Evolutionary conservation across 2,888 invertebrate genomes (phyloP), one percentile per base, ranked within the genome.

Genomic region (Hemithea aestivaria): DNA sequence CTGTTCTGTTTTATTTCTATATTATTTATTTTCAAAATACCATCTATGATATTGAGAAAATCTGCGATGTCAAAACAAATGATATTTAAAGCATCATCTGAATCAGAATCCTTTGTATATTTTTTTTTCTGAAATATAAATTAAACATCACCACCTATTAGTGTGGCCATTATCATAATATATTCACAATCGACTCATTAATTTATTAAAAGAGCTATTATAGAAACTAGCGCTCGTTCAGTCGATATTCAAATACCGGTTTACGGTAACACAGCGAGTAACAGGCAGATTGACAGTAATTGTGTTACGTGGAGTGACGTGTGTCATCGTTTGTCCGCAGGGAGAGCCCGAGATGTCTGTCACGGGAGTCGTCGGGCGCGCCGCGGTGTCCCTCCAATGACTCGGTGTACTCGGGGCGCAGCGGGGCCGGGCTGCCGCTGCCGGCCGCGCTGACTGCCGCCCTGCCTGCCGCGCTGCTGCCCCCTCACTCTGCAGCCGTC

Each of bases 301-400:
- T 60, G 42, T 61, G 62, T 70, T 56, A 66, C 47, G 52, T 60
- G 47, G 48, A 57, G 56, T 66, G 64, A 70, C 50, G 45, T 56
- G 38, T 47, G 56, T 66, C 49, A 48, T 71, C 62, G 66, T 12
- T 87, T 87, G 88, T 83, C 90, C 91, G 9, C 91, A 95, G 94
- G 87, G 94, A 94, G 80, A 94, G 93, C 80, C 94, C 94, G 52
- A 90, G 94, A 68, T 94, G 94, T 82, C 91, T 94, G 56, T 95
- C 94, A 38, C 90, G 94, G 63, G 94, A 94, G 69, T 95, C 95
- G 40, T 92, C 91, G 49, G 91, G 91, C 50, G 90, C 89, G 55
- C 91, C 91, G 47, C 91, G 93, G 51, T 94, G 94, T 77, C 93
- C 94, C 45, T 93, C 93, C 39, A 91, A 91, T 65, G 94, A 93